A percentile compares a stretch with the other conserved stretches of the same genome.
phyloP scores from a whole-genome alignment of 2,113 vertebrate species.

The Lynx canadensis region DNA sequence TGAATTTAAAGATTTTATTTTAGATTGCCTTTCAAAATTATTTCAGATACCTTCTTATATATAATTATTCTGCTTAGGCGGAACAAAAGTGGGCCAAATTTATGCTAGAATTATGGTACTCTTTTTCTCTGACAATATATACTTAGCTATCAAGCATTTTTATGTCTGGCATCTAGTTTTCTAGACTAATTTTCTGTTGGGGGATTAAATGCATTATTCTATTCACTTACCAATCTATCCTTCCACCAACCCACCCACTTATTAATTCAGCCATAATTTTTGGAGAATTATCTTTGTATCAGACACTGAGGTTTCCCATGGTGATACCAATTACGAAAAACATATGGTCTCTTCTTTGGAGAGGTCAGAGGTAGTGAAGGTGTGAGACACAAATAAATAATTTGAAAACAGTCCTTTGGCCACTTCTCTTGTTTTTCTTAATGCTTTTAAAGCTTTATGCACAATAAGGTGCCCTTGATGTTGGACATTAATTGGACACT shows the following conservation, averaged over 20 bases:
- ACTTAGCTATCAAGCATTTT: not conserved
- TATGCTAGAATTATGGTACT: conserved; percentile 5
- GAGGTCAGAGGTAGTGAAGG: not conserved
- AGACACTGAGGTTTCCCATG: not conserved
- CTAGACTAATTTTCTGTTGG: not conserved
- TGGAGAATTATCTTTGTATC: not conserved
- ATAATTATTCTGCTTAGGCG: conserved; percentile 53
- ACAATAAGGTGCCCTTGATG: not conserved
- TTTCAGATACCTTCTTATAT: conserved; percentile 25
- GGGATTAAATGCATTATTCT: not conserved
- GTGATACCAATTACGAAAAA: not conserved
- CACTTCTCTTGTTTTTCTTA: not conserved
- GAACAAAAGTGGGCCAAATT: conserved; percentile 58
- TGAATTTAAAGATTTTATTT: conserved; percentile 62
- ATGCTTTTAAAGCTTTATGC: not conserved
- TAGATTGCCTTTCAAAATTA: conserved; percentile 58
- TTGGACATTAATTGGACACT: not conserved
- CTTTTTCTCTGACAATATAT: conserved; percentile 37
- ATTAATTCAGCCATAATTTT: not conserved
- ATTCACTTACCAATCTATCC: not conserved
- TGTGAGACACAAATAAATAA: not conserved
- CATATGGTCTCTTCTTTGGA: not conserved
- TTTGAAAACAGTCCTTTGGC: not conserved
- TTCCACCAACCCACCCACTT: not conserved
- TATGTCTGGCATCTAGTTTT: not conserved